Conservation (phyloP, 2,888 invertebrate genomes). For the Scaptomyza cyrtandrae region DNA sequence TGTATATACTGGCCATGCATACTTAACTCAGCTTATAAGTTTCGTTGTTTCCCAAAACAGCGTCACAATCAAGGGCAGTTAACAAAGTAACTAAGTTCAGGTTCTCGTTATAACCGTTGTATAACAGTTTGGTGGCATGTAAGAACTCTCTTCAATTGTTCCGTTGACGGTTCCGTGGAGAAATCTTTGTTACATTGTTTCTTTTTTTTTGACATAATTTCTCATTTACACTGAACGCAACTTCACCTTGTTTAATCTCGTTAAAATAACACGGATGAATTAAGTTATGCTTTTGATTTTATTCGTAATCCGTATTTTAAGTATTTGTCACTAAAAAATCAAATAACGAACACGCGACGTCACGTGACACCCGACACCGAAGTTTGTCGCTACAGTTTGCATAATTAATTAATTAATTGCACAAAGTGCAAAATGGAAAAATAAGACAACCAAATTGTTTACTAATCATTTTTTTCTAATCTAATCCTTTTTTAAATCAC, state of each 20-base stretch:
- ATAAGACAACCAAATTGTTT: slow-evolving; percentile 62
- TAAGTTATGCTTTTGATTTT: slow-evolving; percentile 22
- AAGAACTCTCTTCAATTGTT: slow-evolving; percentile 19
- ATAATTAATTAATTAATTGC: slow-evolving; percentile 16
- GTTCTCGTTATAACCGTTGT: background rate
- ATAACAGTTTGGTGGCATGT: slow-evolving; percentile 13
- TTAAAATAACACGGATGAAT: slow-evolving; percentile 21
- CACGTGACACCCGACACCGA: slow-evolving; percentile 55
- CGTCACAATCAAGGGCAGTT: slow-evolving; percentile 50
- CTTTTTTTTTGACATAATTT: slow-evolving; percentile 22
- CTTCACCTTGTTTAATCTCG: slow-evolving; percentile 14
- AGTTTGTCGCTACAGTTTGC: slow-evolving; percentile 35
- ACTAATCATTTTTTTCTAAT: slow-evolving; percentile 77
- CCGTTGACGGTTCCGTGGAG: slow-evolving; percentile 38
- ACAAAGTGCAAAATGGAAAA: slow-evolving; percentile 42
- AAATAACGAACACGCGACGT: slow-evolving; percentile 44
- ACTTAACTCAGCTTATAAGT: slow-evolving; percentile 27
- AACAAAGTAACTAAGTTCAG: slow-evolving; percentile 35
- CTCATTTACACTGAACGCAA: slow-evolving; percentile 31
- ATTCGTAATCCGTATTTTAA: slow-evolving; percentile 32
- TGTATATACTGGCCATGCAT: slow-evolving; percentile 9
- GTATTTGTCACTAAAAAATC: slow-evolving; percentile 48
- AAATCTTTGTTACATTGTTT: slow-evolving; percentile 33
- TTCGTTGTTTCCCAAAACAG: slow-evolving; percentile 42
- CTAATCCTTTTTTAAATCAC: slow-evolving; percentile 75